Conservation (phyloP, 2,797 vertebrate genomes). For the Mormyrus proboscirostris region DNA sequence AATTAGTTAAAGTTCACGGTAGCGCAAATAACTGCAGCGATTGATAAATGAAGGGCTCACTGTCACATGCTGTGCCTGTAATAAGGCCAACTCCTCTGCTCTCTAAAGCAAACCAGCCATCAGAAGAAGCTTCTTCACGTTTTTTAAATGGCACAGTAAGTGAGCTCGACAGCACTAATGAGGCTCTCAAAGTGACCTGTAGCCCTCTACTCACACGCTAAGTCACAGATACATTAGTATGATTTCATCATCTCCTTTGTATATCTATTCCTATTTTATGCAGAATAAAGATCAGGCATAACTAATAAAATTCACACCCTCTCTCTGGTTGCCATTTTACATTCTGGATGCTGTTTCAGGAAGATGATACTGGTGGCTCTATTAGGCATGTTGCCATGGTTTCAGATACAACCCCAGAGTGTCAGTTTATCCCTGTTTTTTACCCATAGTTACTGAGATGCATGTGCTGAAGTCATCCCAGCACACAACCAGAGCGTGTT, state of each 20-base stretch:
- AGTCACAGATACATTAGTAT: neutral
- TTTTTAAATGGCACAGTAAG: neutral
- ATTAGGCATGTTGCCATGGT: neutral
- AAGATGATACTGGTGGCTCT: neutral
- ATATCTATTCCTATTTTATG: neutral
- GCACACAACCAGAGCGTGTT: neutral
- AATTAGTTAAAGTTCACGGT: conserved; percentile 10
- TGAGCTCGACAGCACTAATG: neutral
- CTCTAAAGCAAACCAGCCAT: neutral
- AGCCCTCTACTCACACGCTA: neutral
- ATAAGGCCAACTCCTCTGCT: neutral
- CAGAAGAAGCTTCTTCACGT: neutral
- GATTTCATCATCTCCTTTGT: neutral
- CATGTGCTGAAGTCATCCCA: neutral
- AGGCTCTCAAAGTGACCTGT: neutral
- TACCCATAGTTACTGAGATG: neutral
- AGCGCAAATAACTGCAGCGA: neutral
- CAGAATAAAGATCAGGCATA: neutral
- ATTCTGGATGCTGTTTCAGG: neutral
- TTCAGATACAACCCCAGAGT: neutral
- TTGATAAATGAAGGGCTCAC: conserved; percentile 7
- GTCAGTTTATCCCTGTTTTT: neutral
- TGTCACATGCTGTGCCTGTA: neutral
- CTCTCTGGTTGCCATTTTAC: neutral
- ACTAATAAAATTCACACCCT: neutral